Conservation (phyloP, 2,797 vertebrate species). For the Typhlichthys eigenmanni region DNA sequence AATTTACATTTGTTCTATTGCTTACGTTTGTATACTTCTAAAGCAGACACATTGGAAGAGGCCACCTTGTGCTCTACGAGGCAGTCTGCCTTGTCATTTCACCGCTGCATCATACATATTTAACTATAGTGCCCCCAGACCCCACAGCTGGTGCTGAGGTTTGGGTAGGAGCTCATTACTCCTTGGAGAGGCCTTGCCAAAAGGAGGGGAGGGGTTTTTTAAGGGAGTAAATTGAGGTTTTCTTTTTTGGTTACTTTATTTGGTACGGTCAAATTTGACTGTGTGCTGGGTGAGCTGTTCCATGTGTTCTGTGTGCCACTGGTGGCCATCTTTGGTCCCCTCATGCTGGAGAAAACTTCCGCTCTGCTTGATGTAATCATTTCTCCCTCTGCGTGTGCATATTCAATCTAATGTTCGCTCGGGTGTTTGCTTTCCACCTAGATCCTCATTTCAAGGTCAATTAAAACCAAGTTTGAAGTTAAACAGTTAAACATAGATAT, state of each 20-base stretch:
- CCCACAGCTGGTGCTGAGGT: constrained; percentile 74
- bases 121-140: constrained; percentile 66
- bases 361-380: constrained; percentile 48
- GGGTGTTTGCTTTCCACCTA: background rate
- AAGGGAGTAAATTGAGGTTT: constrained; percentile 75
- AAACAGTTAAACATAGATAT: background rate
- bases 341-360: constrained; percentile 59
- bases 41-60: constrained; percentile 18
- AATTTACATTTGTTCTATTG: constrained; percentile 29
- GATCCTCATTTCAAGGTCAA: background rate
- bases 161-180: constrained; percentile 76
- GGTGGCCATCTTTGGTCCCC: constrained; percentile 49
- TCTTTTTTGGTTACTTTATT: constrained; percentile 75
- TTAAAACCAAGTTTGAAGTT: too few relatives aligned
- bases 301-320: constrained; percentile 71
- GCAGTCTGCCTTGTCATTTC: constrained; percentile 31
- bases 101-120: constrained; percentile 51
- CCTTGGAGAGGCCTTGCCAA: constrained; percentile 65
- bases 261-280: constrained; percentile 66
- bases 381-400: constrained; percentile 24
- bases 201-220: constrained; percentile 64
- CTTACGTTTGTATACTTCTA: constrained; percentile 25
- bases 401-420: constrained; percentile 15
- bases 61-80: constrained; percentile 24
- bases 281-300: constrained; percentile 69